Evolutionary conservation across 2,888 invertebrate species (phyloP), one percentile per base, ranked within the genome.

Genomic region (Meliscaeva auricollis): DNA sequence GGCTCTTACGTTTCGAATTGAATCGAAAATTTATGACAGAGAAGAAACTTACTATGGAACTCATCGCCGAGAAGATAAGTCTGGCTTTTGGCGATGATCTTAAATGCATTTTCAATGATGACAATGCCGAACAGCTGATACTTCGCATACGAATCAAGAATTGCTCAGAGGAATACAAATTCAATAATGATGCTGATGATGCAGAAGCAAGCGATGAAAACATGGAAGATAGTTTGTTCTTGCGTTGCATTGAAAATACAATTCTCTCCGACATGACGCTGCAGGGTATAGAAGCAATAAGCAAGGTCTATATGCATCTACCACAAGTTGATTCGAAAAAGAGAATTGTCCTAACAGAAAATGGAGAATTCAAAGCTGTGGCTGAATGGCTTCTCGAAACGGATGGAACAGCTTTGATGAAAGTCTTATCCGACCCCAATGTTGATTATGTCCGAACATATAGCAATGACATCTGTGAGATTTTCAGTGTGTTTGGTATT

Each of bases 381-480:
- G 97, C 98, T 11, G 99, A 99, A 91, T 99, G 99, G 99, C 93
- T 99, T 68, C 93, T 99, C 88, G 99, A 99, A 95, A 99, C 99
- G 88, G 99, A 99, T 90, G 99, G 99, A 89, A 98, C 99, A 9
- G 97, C 98, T 87, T 94, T 99, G 89, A 98, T 98, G 96, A 97
- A 97, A 92, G 98, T 96, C 11, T 93, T 99, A 41, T 97, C 97
- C 77, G 98, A 99, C 92, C 94, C 97, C 81, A 97, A 98, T 91
- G 98, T 99, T 0, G 99, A 99, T 90, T 98, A 98, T 92, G 98
- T 98, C 98, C 94, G 98, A 87, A 98, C 99, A 1, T 97, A 96
- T 91, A 98, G 98, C 91, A 99, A 99, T 93, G 99, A 99, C 90
- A 99, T 99, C 92, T 98, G 98, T 89, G 99, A 99, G 93, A 98